Conservation (phyloP, 1,140 invertebrate species). For the Rhynchophorus ferrugineus region DNA sequence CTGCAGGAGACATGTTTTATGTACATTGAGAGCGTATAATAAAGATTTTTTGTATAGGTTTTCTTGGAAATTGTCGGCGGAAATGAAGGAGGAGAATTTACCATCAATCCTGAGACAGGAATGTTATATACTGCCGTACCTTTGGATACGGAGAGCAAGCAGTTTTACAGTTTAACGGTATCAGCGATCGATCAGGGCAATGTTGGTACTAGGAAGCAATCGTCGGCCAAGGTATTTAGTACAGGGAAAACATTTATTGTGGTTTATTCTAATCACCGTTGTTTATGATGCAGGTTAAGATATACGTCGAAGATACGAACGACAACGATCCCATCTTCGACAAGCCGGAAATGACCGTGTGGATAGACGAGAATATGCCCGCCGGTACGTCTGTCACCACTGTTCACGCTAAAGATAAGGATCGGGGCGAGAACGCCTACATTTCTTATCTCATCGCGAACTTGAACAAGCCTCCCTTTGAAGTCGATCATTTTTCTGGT, state of each 20-base stretch:
- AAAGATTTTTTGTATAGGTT: conserved; percentile 40
- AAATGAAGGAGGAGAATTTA: conserved; percentile 83
- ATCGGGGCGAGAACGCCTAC: conserved; percentile 90
- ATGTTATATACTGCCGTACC: conserved; percentile 77
- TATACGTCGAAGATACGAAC: conserved; percentile 81
- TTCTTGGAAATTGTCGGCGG: conserved; percentile 85
- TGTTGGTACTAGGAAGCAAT: conserved; percentile 72
- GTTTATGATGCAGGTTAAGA: conserved; percentile 43
- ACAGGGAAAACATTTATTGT: neutral
- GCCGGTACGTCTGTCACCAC: conserved; percentile 73
- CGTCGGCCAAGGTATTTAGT: conserved; percentile 68
- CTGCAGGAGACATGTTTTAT: too few relatives aligned
- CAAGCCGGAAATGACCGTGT: conserved; percentile 55
- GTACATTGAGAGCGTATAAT: too few relatives aligned
- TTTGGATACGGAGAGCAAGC: conserved; percentile 82
- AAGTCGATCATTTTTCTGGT: conserved; percentile 92
- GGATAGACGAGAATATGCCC: conserved; percentile 79
- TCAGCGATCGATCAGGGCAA: conserved; percentile 85
- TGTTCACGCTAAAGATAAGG: conserved; percentile 77
- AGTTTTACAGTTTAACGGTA: conserved; percentile 85
- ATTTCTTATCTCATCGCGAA: conserved; percentile 91
- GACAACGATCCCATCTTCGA: conserved; percentile 89
- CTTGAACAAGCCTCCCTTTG: conserved; percentile 82
- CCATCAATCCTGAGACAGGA: conserved; percentile 79
- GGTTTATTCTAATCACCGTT: neutral